Evolutionary conservation across 2,113 vertebrate genomes (phyloP), one percentile per base, ranked within the genome.

Genomic region (Prinia subflava): DNA sequence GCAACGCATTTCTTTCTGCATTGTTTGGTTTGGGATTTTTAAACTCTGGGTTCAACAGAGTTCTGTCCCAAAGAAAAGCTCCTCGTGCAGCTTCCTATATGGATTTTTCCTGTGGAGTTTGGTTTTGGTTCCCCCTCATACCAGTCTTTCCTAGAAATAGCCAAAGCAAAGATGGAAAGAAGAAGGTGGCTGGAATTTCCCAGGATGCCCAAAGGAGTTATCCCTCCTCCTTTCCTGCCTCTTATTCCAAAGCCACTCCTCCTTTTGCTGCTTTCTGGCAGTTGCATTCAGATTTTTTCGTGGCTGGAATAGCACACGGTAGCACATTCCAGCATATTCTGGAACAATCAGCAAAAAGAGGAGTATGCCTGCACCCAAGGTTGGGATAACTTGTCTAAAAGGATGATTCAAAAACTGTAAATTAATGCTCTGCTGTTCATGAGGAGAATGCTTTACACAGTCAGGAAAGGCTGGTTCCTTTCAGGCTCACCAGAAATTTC

Each of bases 81-180:
- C 0, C 56, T 56, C 0, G 0, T 62, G 33, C 41, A 55, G 70
- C n/a, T 73, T 71, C 6, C n/a, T 64, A 22, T 23, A 18, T 13
- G 15, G n/a, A 8, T 75, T 41, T 24, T 67, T 75, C 33, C 16
- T 55, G 9, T 30, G 35, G 37, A 33, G 21, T 57, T 68, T 19
- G 15, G 9, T 49, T 63, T 71, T 70, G 13, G 13, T 65, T 53
- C 25, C 12, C 7, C 10, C 23, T 91, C 68, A 3, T 22, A 22
- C 33, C 6, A 31, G 5, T 17, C n/a, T 67, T 73, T 87, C 28
- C 52, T 63, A 62, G 79, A 81, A 83, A 76, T 42, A 8, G 3
- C 28, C 9, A 41, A n/a, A 75, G 14, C 30, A 60, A 65, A 64
- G 50, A 20, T 9, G 7, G 60, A 39, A 62, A 52, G 50, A 7